Percentiles rank a stretch among this genome's conserved stretches.
phyloP scores from a whole-genome alignment of 2,888 invertebrate genomes.

The Chorisops tibialis region DNA sequence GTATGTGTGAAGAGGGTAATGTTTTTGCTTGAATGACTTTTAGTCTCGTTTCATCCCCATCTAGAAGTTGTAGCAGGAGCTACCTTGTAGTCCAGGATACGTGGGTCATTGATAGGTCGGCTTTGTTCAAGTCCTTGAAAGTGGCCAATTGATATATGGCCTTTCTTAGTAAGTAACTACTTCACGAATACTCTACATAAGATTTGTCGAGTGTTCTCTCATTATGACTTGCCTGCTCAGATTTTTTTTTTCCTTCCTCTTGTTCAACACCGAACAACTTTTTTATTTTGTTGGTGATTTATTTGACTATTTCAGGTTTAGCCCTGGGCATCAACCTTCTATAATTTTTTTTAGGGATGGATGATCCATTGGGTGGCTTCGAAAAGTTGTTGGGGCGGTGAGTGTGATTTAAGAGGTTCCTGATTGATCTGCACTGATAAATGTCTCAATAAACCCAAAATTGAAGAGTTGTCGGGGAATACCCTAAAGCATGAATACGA shows the following conservation, averaged over 20 bases:
- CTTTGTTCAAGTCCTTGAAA: neutral
- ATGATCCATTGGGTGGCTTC: neutral
- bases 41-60: slow-evolving; percentile 14
- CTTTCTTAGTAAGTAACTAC: neutral
- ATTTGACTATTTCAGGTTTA: slow-evolving; percentile 18
- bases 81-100: neutral
- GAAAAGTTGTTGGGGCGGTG: slow-evolving; percentile 12
- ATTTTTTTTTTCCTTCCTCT: slow-evolving; percentile 3
- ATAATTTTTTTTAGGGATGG: too few species aligned
- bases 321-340: neutral
- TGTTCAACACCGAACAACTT: neutral
- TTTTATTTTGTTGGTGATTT: slow-evolving; percentile 20
- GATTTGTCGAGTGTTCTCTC: slow-evolving; percentile 3
- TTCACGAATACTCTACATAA: slow-evolving; percentile 13
- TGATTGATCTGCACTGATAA: slow-evolving; percentile 20
- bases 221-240: slow-evolving; percentile 18
- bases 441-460: slow-evolving; percentile 2
- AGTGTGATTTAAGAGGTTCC: slow-evolving; percentile 17
- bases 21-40: slow-evolving; percentile 31
- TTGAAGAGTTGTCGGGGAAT: neutral
- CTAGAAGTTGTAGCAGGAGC: neutral
- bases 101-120: slow-evolving; percentile 7
- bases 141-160: slow-evolving; percentile 20
- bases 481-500: neutral
- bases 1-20: slow-evolving; percentile 31